These are phyloP conservation scores for Fistularia commersonii DNA, from an alignment of 2,797 vertebrate species.

Conservation along the genomic window DNA sequence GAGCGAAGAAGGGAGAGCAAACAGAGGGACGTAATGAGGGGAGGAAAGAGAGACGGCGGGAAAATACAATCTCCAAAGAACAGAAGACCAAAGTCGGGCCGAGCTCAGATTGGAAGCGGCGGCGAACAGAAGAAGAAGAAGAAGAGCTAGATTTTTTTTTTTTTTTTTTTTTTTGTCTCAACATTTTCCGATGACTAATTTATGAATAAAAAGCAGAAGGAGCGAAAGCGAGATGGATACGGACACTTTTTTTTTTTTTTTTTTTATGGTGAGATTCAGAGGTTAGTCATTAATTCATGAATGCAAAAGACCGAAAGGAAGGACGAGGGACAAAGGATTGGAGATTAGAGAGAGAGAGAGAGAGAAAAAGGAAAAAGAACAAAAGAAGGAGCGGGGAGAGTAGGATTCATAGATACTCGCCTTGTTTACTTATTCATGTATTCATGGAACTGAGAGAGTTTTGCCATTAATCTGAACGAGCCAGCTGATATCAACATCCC, in stretches of 20 bases:
- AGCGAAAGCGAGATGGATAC: conserved; percentile 59
- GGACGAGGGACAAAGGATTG: conserved; percentile 39
- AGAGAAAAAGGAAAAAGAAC: conserved; percentile 44
- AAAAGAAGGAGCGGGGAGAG: conserved; percentile 46
- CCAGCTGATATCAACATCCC: conserved; percentile 58
- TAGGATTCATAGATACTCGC: conserved; percentile 43
- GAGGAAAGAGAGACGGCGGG: conserved; percentile 31
- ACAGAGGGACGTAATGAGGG: conserved; percentile 41
- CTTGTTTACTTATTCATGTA: conserved; percentile 71
- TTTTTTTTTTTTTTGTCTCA: conserved; percentile 52
- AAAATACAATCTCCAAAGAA: conserved; percentile 47
- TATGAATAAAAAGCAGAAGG: conserved; percentile 62
- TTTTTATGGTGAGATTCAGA: conserved; percentile 52
- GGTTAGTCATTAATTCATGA: conserved; percentile 72
- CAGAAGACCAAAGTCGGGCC: conserved; percentile 30
- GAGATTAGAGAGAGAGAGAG: conserved; percentile 25
- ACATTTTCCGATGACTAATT: conserved; percentile 69
- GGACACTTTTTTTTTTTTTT: conserved; percentile 33
- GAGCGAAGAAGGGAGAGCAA: conserved; percentile 26
- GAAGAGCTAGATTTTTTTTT: conserved; percentile 31
- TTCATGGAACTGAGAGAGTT: conserved; percentile 56
- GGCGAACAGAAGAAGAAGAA: too few relatives aligned
- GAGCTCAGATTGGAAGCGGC: too few relatives aligned
- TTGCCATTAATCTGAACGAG: conserved; percentile 62
- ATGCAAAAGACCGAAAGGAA: conserved; percentile 64